Conservation (phyloP, 2,113 vertebrate species). For the Syrrhaptes paradoxus region DNA sequence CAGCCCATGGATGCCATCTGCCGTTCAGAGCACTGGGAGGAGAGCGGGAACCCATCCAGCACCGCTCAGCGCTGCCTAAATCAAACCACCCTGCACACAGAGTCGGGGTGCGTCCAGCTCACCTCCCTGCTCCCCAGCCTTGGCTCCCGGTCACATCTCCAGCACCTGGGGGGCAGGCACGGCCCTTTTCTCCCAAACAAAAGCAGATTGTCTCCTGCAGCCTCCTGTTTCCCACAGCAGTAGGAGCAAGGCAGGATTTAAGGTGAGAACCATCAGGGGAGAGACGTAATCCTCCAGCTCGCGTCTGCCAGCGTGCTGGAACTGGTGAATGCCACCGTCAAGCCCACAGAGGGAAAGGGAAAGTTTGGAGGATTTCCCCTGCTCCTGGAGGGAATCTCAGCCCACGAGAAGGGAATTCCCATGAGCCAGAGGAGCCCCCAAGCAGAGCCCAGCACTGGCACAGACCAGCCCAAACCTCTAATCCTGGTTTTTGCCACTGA, state of each 20-base stretch:
- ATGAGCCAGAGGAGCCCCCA: not conserved
- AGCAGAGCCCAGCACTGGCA: not conserved
- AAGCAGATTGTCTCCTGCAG: not conserved
- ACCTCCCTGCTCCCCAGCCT: not conserved
- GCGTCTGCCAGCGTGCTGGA: not conserved
- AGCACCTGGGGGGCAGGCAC: not conserved
- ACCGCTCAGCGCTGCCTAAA: not conserved
- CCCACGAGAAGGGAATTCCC: not conserved
- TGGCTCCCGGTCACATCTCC: not conserved
- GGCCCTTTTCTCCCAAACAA: not conserved
- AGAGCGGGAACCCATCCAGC: not conserved
- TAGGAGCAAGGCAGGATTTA: not conserved
- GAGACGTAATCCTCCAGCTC: not conserved
- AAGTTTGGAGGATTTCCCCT: not conserved
- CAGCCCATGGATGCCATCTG: constrained; percentile 56
- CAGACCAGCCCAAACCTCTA: not conserved
- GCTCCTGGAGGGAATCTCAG: not conserved
- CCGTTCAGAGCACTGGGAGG: not conserved
- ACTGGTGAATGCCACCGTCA: not conserved
- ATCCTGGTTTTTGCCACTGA: not conserved
- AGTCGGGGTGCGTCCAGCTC: not conserved
- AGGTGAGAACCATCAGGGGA: not conserved
- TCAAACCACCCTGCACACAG: not conserved
- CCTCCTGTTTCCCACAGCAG: not conserved
- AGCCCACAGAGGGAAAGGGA: not conserved